A percentile compares a stretch with the other conserved stretches of the same genome.
phyloP scores from a whole-genome alignment of 2,888 invertebrate species.

The Campoplex capitator region DNA sequence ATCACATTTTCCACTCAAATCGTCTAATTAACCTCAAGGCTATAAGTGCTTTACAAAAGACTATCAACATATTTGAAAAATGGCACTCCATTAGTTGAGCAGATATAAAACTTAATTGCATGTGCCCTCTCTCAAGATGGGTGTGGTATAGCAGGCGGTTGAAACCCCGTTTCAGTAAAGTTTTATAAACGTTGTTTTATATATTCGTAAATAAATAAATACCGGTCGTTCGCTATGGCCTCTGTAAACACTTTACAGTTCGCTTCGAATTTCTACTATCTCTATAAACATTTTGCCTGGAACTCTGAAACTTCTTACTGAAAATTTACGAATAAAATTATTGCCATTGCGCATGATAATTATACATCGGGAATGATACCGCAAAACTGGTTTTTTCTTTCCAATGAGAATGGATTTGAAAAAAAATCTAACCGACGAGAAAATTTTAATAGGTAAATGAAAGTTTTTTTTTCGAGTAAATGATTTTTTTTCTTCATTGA shows the following conservation, averaged over 20 bases:
- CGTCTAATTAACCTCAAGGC: background rate
- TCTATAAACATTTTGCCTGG: background rate
- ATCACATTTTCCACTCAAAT: background rate
- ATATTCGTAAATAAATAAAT: constrained; percentile 1
- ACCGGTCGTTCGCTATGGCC: background rate
- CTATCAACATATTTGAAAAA: background rate
- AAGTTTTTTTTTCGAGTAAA: background rate
- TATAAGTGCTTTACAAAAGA: background rate
- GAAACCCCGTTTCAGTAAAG: background rate
- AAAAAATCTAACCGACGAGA: background rate
- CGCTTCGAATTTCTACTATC: background rate
- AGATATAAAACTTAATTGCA: background rate
- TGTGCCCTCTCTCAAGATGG: background rate
- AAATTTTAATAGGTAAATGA: background rate
- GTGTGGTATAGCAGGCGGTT: background rate
- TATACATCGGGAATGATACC: background rate
- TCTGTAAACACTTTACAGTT: background rate
- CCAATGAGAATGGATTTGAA: background rate
- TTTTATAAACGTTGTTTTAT: background rate
- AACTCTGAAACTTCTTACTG: background rate
- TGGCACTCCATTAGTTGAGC: background rate
- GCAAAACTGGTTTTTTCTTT: background rate
- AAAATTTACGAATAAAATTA: background rate
- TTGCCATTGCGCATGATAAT: background rate
- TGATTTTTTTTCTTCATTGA: background rate